Conservation (phyloP, 53 echinoderm and acorn worm species). For the Luidia sarsii region DNA sequence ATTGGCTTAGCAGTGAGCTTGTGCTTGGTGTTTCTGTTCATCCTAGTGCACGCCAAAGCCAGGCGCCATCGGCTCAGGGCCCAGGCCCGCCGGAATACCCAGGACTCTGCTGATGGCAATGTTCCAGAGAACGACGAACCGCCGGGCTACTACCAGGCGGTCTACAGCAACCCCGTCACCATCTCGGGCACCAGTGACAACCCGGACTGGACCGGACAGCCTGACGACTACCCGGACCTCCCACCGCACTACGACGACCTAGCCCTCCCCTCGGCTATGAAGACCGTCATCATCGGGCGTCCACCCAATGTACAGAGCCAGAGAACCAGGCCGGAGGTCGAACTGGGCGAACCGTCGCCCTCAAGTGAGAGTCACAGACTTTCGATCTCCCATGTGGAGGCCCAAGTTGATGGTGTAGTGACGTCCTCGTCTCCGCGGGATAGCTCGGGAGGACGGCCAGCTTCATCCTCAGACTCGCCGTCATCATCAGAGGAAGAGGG, state of each 20-base stretch:
- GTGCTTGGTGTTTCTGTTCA: too few species aligned
- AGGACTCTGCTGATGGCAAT: not conserved
- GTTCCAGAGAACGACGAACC: constrained; percentile 35
- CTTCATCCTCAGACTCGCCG: not conserved
- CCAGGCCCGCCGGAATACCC: not conserved
- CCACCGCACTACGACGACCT: constrained; percentile 43
- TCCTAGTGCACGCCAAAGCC: too few species aligned
- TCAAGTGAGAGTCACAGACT: not conserved
- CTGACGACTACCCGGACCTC: not conserved
- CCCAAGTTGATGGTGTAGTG: not conserved
- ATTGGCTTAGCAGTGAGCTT: too few species aligned
- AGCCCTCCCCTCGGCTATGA: not conserved
- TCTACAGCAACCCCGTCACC: constrained; percentile 27
- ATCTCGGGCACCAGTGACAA: constrained; percentile 33
- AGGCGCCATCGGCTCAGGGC: not conserved
- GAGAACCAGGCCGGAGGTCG: not conserved
- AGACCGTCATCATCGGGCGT: not conserved
- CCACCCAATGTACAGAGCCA: too few species aligned
- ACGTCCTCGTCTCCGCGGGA: not conserved
- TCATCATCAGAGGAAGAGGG: not conserved
- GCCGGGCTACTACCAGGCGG: constrained; percentile 41
- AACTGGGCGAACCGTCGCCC: not conserved
- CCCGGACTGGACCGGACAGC: not conserved
- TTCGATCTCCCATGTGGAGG: not conserved
- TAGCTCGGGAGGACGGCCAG: not conserved